phyloP scores from a whole-genome alignment of 1,140 invertebrate species.

The Metopolophium dirhodum region DNA sequence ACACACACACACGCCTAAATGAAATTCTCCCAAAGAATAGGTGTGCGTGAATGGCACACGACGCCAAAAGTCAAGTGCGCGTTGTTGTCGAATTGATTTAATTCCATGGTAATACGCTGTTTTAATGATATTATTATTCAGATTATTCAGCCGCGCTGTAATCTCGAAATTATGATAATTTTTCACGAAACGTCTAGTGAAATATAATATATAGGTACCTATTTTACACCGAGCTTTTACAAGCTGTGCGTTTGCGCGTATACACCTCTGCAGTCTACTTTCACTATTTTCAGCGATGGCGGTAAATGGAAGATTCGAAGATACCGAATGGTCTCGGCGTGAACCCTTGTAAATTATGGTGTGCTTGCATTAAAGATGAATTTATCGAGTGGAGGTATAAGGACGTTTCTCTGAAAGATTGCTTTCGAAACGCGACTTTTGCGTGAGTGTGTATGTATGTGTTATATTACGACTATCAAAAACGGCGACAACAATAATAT shows the following conservation, averaged over 20 bases:
- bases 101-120: neutral
- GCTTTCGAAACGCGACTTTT: too few species aligned
- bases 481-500: neutral
- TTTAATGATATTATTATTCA: neutral
- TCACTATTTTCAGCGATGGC: neutral
- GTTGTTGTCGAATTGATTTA: neutral
- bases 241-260: neutral
- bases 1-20: neutral
- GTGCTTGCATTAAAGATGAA: neutral
- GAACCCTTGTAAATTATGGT: too few species aligned
- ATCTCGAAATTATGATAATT: neutral
- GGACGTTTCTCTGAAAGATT: neutral
- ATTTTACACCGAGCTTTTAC: too few species aligned
- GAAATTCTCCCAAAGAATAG: too few species aligned
- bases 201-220: neutral
- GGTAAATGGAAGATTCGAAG: neutral
- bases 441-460: too few species aligned
- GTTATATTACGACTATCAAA: neutral
- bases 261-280: neutral
- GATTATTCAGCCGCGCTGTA: neutral
- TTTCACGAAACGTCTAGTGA: neutral
- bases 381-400: too few species aligned
- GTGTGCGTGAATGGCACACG: neutral
- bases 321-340: neutral
- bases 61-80: constrained; percentile 2